Conservation (phyloP, 2,888 invertebrate genomes). For the Eupithecia subfuscata region DNA sequence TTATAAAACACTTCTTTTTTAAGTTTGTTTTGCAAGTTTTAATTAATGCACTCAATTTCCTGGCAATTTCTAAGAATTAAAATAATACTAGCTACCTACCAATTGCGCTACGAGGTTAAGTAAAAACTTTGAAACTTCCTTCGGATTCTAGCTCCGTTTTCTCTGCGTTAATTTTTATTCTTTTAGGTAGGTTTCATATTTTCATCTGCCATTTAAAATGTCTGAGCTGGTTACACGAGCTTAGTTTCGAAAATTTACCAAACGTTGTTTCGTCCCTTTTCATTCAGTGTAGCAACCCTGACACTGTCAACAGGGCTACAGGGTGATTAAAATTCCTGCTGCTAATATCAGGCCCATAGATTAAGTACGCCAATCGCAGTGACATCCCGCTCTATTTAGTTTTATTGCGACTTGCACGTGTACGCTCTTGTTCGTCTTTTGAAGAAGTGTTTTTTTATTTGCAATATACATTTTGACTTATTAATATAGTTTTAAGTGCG, state of each 20-base stretch:
- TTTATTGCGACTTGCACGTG: slow-evolving; percentile 43
- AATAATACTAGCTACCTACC: too few species aligned
- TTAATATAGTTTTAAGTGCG: background rate
- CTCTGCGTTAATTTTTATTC: too few species aligned
- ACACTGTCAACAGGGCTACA: slow-evolving; percentile 62
- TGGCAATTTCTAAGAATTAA: too few species aligned
- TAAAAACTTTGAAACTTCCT: too few species aligned
- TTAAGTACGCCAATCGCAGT: slow-evolving; percentile 70
- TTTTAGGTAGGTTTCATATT: too few species aligned
- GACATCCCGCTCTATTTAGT: slow-evolving; percentile 57
- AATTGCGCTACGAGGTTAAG: too few species aligned
- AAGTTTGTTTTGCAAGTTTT: too few species aligned
- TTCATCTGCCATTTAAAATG: too few species aligned
- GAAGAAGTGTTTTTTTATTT: slow-evolving; percentile 9
- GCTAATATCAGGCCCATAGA: slow-evolving; percentile 73
- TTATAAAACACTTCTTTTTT: too few species aligned
- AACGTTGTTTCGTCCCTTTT: background rate
- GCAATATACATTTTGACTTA: slow-evolving; percentile 1
- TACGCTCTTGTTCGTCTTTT: slow-evolving; percentile 7
- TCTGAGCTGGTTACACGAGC: too few species aligned
- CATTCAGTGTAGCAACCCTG: slow-evolving; percentile 58
- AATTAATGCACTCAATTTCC: too few species aligned
- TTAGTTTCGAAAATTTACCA: background rate
- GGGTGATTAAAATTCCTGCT: slow-evolving; percentile 75
- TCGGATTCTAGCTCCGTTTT: too few species aligned